phyloP scores from a whole-genome alignment of 2,113 vertebrate genomes.

The Python bivittatus region DNA sequence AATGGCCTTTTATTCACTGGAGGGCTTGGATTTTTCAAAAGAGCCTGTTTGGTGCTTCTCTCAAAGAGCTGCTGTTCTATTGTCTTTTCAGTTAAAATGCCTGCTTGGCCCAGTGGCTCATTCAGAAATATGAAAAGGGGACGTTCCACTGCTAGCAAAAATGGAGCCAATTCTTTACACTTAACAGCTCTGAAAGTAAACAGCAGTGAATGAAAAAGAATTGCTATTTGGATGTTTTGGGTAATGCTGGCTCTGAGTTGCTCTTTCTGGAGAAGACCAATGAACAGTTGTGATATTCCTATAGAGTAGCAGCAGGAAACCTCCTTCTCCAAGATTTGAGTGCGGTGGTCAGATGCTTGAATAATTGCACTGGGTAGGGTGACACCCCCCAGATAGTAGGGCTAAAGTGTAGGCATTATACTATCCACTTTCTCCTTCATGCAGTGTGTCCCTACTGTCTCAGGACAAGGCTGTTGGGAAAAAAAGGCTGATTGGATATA shows the following conservation, averaged over 20 bases:
- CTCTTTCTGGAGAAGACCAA: background rate
- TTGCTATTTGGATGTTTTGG: background rate
- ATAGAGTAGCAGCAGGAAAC: background rate
- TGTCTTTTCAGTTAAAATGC: background rate
- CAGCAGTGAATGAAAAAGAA: background rate
- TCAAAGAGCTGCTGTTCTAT: background rate
- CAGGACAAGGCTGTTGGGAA: background rate
- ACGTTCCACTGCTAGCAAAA: background rate
- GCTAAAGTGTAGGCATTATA: background rate
- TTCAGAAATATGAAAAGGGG: background rate
- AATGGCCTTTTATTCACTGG: background rate
- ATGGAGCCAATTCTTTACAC: background rate
- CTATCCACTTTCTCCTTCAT: background rate
- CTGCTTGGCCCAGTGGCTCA: background rate
- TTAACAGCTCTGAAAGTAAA: background rate
- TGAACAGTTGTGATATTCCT: background rate
- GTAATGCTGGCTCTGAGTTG: background rate
- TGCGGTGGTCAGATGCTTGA: background rate
- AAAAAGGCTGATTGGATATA: background rate
- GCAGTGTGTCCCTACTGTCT: background rate
- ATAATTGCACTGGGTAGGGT: background rate
- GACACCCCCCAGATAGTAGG: background rate
- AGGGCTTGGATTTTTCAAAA: background rate
- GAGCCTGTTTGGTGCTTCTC: background rate
- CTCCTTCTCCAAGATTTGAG: background rate